Conservation (phyloP, 2,888 invertebrate species). For the Mythimna impura region DNA sequence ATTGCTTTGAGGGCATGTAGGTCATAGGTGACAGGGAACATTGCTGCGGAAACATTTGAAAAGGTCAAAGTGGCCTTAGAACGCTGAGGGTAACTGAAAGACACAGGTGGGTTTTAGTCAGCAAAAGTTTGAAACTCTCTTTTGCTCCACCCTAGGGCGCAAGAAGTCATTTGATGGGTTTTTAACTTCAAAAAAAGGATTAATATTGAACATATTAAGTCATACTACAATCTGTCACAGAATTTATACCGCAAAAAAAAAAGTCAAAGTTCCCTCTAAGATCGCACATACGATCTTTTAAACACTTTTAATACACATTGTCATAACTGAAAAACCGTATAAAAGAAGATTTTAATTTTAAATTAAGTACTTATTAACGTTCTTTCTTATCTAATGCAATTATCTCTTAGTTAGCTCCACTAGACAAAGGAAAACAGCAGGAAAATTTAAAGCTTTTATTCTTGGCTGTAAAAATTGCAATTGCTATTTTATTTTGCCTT, state of each 20-base stretch:
- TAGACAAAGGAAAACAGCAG: conserved; percentile 22
- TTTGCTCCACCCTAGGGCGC: too few species aligned
- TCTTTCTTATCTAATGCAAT: conserved; percentile 32
- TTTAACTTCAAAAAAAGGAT: too few species aligned
- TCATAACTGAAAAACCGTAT: background rate
- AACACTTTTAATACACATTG: background rate
- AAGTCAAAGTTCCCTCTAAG: background rate
- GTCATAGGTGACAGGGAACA: too few species aligned
- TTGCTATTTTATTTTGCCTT: conserved; percentile 14
- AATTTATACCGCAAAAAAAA: background rate
- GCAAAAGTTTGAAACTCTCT: too few species aligned
- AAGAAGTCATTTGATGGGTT: too few species aligned
- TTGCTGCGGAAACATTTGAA: too few species aligned
- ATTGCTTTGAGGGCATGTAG: too few species aligned
- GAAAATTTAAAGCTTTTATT: conserved; percentile 30
- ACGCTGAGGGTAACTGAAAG: too few species aligned
- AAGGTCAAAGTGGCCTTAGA: too few species aligned
- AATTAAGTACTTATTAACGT: conserved; percentile 19
- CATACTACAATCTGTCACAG: background rate
- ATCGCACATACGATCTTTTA: background rate
- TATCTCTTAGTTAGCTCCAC: conserved; percentile 40
- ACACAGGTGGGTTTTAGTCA: too few species aligned
- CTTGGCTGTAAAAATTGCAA: conserved; percentile 10
- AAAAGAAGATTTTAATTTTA: conserved; percentile 24
- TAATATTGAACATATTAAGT: too few species aligned